Conservation (phyloP, 1,140 invertebrate species). For the Orchestia grillus region DNA sequence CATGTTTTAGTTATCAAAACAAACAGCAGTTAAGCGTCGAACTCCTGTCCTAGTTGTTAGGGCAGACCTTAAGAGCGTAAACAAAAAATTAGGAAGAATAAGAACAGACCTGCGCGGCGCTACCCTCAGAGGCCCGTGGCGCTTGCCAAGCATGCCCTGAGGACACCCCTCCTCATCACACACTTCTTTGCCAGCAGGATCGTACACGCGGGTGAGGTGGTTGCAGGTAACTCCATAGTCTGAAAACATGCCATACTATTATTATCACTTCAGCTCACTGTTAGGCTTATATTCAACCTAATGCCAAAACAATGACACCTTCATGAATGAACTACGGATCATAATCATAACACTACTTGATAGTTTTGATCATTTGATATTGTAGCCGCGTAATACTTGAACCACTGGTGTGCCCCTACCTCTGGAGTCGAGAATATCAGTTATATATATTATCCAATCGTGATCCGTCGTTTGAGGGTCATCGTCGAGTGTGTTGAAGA, state of each 20-base stretch:
- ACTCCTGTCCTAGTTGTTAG: neutral
- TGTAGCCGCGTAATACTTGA: no score
- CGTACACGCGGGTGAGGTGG: conserved; percentile 86
- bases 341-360: no score
- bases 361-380: no score
- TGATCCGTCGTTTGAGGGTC: conserved; percentile 78
- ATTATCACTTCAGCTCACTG: neutral
- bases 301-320: neutral
- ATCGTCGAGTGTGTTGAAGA: conserved; percentile 72
- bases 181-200: conserved; percentile 78
- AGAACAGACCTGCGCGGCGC: conserved; percentile 66
- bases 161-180: conserved; percentile 72
- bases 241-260: neutral
- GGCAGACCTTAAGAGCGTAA: neutral
- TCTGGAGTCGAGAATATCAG: conserved; percentile 83
- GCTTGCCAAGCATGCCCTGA: conserved; percentile 84
- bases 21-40: neutral
- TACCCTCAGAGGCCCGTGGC: conserved; percentile 79
- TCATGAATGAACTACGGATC: neutral
- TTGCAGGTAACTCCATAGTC: conserved; percentile 76
- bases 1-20: neutral
- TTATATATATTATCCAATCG: conserved; percentile 90
- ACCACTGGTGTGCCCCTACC: neutral
- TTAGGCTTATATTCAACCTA: neutral
- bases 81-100: neutral